Base-by-base conservation (phyloP, 2,888 invertebrate species). In the Chorisops tibialis region DNA sequence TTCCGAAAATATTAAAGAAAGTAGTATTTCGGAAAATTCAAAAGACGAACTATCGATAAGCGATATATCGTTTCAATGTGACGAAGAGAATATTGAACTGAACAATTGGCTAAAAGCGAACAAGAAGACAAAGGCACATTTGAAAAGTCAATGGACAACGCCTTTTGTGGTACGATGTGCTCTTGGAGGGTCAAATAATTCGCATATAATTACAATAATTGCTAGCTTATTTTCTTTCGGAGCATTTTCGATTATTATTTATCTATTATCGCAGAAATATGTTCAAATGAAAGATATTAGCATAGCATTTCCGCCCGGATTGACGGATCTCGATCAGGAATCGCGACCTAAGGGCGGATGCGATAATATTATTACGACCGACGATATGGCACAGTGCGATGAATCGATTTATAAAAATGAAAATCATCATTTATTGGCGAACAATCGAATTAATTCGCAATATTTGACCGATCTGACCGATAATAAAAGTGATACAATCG, bases 241-340 rank as follows among this genome's bases (percentile, higher is more conserved):
- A 0, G 39, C 65, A 5, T 62, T 68, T 48, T 62, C 67, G 1
- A 63, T 68, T 0, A 59, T 67, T 1, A 39, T 41, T n/a, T 69
- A 74, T 30, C 63, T 69, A 35, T 66, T 62, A 4, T 71, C 71
- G 30, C 69, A 72, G 11, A 75, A 76, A 61, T 71, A 69, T 39
- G 69, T 69, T 35, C 71, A 72, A 66, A 76, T 76, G 76, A 72
- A 75, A 1, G 72, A 75, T 50, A 76, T 76, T 58, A 67, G 70
- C 11, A 67, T 73, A 22, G 71, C 69, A 11, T 64, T 76, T 49
- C 76, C 76, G 6, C 69, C 71, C 14, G 76, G 75, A 9, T 62
- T 74, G 37, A 68, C 67, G 6, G 71, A 70, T 59, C 66, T 75
- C 3, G 70, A 71, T 56, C 71, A 71, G 18, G 70, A 70, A 4